A percentile compares a stretch with the other conserved stretches of the same genome.
phyloP scores from a whole-genome alignment of 2,113 vertebrate genomes.

The mouse (Mus musculus) region DNA sequence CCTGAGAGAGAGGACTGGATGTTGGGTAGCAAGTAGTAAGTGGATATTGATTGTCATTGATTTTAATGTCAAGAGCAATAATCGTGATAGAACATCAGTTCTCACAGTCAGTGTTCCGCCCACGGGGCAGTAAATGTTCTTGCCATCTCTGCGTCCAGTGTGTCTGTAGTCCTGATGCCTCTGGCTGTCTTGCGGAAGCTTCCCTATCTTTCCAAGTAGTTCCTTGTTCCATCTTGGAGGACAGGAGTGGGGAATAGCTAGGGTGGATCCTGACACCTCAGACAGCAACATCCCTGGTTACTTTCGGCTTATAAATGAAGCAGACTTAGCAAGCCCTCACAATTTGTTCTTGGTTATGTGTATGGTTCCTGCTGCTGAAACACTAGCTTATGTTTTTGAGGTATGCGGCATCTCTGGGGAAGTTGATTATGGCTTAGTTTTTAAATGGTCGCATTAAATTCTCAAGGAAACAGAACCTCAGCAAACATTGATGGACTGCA shows the following conservation, averaged over 20 bases:
- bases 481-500: background rate
- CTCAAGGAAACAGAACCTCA: background rate
- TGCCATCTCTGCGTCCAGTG: background rate
- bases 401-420: background rate
- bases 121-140: constrained; percentile 59
- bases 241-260: background rate
- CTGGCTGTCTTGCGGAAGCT: background rate
- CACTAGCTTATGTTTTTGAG: rapidly evolving
- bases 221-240: background rate
- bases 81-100: constrained; percentile 80
- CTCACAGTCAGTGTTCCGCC: constrained; percentile 68
- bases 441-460: background rate
- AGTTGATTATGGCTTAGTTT: rapidly evolving
- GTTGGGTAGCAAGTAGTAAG: constrained; percentile 11
- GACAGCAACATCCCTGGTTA: background rate
- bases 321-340: background rate
- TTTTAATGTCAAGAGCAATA: constrained; percentile 76
- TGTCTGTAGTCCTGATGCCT: background rate
- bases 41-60: constrained; percentile 81
- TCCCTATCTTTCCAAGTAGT: background rate
- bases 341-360: background rate
- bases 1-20: background rate
- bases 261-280: background rate
- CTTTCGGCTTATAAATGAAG: background rate
- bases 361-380: background rate